Evolutionary conservation across 2,113 vertebrate genomes (phyloP).

Genomic region (Passer domesticus): DNA sequence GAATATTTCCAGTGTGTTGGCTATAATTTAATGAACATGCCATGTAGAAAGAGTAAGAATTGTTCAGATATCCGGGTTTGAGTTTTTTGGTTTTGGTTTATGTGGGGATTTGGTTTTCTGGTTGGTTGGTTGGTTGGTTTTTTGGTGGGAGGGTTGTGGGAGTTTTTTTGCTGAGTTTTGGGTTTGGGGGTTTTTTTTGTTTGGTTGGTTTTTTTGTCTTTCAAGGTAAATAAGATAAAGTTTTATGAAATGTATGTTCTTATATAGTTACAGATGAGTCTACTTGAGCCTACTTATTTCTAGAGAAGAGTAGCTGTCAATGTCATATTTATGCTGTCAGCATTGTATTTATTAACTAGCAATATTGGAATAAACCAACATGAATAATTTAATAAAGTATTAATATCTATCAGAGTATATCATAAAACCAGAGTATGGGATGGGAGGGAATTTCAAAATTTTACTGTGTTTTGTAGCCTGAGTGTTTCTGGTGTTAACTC

Average conservation of each 20-base stretch:
- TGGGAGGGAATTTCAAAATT: not conserved
- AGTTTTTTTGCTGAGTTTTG: not conserved
- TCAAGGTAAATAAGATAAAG: not conserved
- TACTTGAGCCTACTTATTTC: not conserved
- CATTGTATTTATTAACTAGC: not conserved
- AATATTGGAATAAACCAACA: not conserved
- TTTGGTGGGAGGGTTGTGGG: not conserved
- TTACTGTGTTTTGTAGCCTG: not conserved
- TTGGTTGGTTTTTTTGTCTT: not conserved
- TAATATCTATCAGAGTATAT: not conserved
- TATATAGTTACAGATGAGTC: not conserved
- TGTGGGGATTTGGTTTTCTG: not conserved
- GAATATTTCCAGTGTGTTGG: not conserved
- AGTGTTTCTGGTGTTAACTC: not conserved
- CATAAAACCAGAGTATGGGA: not conserved
- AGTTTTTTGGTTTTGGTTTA: not conserved
- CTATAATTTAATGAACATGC: not conserved
- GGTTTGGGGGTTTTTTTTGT: not conserved
- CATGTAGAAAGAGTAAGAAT: not conserved
- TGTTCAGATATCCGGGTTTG: not conserved
- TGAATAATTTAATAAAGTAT: not conserved
- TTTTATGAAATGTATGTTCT: not conserved
- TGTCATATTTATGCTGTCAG: not conserved
- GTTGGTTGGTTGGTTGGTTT: not conserved
- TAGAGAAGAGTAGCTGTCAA: not conserved